Base-by-base conservation (phyloP, 2,888 invertebrate species). In the Esperia sulphurella region DNA sequence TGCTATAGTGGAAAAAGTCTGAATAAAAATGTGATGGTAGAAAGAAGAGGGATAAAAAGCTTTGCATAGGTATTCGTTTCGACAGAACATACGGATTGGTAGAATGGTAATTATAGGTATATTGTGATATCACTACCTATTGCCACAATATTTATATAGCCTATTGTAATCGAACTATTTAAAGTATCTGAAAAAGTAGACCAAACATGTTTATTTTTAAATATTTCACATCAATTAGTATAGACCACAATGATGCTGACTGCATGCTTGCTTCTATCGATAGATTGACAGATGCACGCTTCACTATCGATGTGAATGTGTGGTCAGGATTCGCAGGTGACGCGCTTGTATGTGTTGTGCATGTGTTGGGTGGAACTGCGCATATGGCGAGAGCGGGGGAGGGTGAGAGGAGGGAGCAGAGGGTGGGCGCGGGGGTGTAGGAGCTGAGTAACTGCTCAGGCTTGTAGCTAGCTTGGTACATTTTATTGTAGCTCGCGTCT, bases 401-500 rank as follows among this genome's bases (percentile, higher is more conserved):
- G 21, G n/a, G 21, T 5, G 21, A 35, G 43, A n/a, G 58, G 58
- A 63, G 68, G 58, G 57, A 49, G 46, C 56, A 45, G 59, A 56
- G 52, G 54, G 59, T 59, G 54, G n/a, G 55, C 59, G 61, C 65
- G 54, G 65, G 56, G 60, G 71, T 75, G 73, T 35, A 35, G 64
- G 66, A 60, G 68, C 61, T 69, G 75, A 82, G 80, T 83, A 83
- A 85, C 87, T 84, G 87, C 85, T 86, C 84, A 79, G 79, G 84
- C 82, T 83, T 81, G 85, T 83, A 86, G 83, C 86, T 83, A 82
- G 84, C 83, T 83, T 72, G 81, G 84, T 86, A 89, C 86, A 85
- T 88, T 89, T 89, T 88, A 89, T 87, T 88, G 87, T 87, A 87
- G 82, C 85, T 81, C 76, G 78, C 79, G 78, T 83, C 84, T 83